Percentiles rank a stretch among this genome's conserved stretches.
Conservation (phyloP, 1,140 invertebrate genomes). For the Pollicipes pollicipes region DNA sequence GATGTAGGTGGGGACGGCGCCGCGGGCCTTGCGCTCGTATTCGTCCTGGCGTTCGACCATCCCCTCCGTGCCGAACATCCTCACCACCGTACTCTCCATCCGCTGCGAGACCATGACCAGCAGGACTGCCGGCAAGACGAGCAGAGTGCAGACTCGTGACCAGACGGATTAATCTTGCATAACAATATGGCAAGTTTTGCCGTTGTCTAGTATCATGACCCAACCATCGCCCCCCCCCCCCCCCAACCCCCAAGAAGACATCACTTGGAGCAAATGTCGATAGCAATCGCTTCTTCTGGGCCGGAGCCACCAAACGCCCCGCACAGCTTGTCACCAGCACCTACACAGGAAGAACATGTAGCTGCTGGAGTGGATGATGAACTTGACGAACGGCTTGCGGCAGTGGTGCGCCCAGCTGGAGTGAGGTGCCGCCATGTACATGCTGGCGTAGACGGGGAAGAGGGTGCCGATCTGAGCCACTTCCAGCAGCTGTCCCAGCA, state of each 20-base stretch:
- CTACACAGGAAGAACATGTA: constrained; percentile 77
- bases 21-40: constrained; percentile 59
- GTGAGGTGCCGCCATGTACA: constrained; percentile 66
- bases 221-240: no score
- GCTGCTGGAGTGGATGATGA: constrained; percentile 74
- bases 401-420: constrained; percentile 58
- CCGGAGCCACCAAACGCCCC: no score
- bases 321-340: no score
- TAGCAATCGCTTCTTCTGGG: no score
- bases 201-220: no score
- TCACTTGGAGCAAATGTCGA: no score
- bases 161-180: neutral
- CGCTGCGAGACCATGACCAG: constrained; percentile 64
- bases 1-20: constrained; percentile 63
- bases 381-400: constrained; percentile 86
- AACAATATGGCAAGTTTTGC: constrained; percentile 2
- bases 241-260: no score
- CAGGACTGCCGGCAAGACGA: no score
- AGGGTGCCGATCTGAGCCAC: constrained; percentile 56
- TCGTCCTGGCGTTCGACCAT: constrained; percentile 43
- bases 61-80: constrained; percentile 56
- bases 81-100: constrained; percentile 53
- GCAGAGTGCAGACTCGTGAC: constrained; percentile 6
- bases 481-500: constrained; percentile 46
- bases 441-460: constrained; percentile 67